Percentiles rank a stretch among this genome's conserved stretches.
Evolutionary conservation across 2,113 vertebrate genomes (phyloP).

Genomic region (Prochilodus magdalenae): DNA sequence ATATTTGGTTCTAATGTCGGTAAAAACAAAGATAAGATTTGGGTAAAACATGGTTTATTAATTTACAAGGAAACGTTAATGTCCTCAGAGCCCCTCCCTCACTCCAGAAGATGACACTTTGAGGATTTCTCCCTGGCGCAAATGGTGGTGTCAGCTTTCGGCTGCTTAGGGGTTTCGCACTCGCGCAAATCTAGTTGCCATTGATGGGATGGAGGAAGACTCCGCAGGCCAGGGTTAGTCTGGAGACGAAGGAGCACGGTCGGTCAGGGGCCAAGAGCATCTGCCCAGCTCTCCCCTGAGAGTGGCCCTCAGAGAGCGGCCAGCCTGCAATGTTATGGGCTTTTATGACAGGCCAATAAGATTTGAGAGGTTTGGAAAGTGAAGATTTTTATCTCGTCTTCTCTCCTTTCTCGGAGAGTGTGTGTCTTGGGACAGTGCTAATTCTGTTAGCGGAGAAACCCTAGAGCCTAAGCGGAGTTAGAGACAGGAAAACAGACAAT

Average conservation of each 20-base stretch:
- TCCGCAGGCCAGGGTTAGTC: constrained; percentile 78
- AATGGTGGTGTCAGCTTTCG: constrained; percentile 88
- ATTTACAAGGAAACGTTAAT: constrained; percentile 88
- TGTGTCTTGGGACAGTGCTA: constrained; percentile 93
- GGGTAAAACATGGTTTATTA: constrained; percentile 88
- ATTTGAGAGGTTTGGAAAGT: constrained; percentile 84
- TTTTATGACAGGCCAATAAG: constrained; percentile 90
- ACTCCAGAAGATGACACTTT: constrained; percentile 81
- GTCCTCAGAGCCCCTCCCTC: constrained; percentile 75
- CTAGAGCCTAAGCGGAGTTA: constrained; percentile 93
- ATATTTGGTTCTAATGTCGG: constrained; percentile 92
- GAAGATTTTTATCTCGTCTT: constrained; percentile 88
- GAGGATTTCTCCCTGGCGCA: constrained; percentile 81
- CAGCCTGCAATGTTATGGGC: constrained; percentile 86
- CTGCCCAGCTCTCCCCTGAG: constrained; percentile 75
- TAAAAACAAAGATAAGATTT: constrained; percentile 88
- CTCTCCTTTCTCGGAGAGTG: constrained; percentile 84
- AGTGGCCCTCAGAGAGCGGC: constrained; percentile 73
- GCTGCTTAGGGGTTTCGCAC: constrained; percentile 77
- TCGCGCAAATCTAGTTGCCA: constrained; percentile 88
- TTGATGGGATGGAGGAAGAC: constrained; percentile 85
- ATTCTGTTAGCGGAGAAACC: constrained; percentile 93
- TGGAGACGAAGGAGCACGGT: constrained; percentile 79
- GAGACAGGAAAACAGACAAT: constrained; percentile 93
- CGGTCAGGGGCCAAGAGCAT: constrained; percentile 78